Base-by-base conservation (phyloP, 2,113 vertebrate species). In the Cebidichthys violaceus region DNA sequence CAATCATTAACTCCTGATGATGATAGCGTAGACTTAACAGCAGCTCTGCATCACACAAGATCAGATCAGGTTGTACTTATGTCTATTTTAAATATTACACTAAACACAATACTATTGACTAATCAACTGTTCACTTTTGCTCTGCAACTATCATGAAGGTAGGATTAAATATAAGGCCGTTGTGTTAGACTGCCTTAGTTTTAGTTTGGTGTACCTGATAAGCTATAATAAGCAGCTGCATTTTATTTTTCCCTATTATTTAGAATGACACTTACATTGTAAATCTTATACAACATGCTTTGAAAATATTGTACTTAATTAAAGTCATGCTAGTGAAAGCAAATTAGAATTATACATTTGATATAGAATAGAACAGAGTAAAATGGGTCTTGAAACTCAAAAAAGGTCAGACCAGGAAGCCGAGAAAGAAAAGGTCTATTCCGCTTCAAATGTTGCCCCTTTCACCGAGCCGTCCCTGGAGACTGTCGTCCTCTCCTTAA, bases 1-100 rank as follows among this genome's bases (percentile, higher is more conserved):
- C 6, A 87, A 85, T 88, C 9, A 88, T 90, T 90, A 83, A 83
- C 79, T 59, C 47, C 39, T 10, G 39, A 59, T 47, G 82, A 39
- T 47, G 39, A 52, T 0, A 4, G 22, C 67, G 39, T 4, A 33
- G 0, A 39, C 43, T 54, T 66, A 6, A 37, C 29, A 24, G 18
- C 57, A 55, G 45, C n/a, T 15, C 39, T 17, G 7, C 52, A 54
- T 54, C 29, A n/a, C 14, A 39, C 33, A 17, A 22, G 35, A 35
- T 43, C 27, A 20, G 20, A 50, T 54, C 22, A 55, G 33, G 35
- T n/a, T 33, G 17, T 15, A 43, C 15, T 43, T 29, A 70, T 10
- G 7, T 37, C 7, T 27, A 31, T 17, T 18, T n/a, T n/a, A 35
- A 61, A 61, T 27, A 43, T 29, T 29, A 47, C 24, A 37, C 7